Percentiles rank a stretch among this genome's conserved stretches.
phyloP scores from a whole-genome alignment of 2,797 vertebrate genomes.

The Lithobates sylvaticus region DNA sequence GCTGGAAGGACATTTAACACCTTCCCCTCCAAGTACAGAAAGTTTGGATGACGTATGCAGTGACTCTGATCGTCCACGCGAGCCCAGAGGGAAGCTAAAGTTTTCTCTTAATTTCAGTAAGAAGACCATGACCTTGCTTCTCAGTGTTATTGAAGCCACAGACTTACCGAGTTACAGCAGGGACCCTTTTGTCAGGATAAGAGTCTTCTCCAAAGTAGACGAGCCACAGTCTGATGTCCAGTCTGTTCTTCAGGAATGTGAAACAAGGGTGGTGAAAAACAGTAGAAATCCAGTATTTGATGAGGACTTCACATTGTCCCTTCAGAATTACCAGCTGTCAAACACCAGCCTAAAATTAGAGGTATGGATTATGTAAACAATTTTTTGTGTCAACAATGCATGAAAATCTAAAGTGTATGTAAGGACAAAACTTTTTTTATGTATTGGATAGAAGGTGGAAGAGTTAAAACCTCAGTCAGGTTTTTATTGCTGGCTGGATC shows the following conservation, averaged over 20 bases:
- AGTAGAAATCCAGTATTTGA: conserved; percentile 75
- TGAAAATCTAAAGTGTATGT: not conserved
- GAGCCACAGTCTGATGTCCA: conserved; percentile 64
- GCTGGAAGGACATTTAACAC: conserved; percentile 66
- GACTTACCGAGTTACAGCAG: conserved; percentile 67
- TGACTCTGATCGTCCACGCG: conserved; percentile 18
- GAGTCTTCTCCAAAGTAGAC: conserved; percentile 67
- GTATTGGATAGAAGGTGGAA: not conserved
- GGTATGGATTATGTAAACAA: conserved; percentile 63
- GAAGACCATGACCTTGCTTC: conserved; percentile 71
- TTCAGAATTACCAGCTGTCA: conserved; percentile 67
- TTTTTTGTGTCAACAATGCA: not conserved
- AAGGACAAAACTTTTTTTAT: not conserved
- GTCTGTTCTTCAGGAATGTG: conserved; percentile 76
- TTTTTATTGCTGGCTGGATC: not conserved
- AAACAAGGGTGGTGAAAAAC: conserved; percentile 75
- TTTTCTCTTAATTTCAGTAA: conserved; percentile 76
- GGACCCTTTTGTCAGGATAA: conserved; percentile 70
- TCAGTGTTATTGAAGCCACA: conserved; percentile 74
- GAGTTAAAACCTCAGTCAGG: not conserved
- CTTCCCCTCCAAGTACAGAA: conserved; percentile 50
- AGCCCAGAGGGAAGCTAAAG: conserved; percentile 67
- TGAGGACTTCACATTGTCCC: conserved; percentile 76
- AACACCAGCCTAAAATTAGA: conserved; percentile 76
- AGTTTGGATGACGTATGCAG: conserved; percentile 43